Base-by-base conservation (phyloP, 1,140 invertebrate species). In the Brachionus asplanchnoidis region DNA sequence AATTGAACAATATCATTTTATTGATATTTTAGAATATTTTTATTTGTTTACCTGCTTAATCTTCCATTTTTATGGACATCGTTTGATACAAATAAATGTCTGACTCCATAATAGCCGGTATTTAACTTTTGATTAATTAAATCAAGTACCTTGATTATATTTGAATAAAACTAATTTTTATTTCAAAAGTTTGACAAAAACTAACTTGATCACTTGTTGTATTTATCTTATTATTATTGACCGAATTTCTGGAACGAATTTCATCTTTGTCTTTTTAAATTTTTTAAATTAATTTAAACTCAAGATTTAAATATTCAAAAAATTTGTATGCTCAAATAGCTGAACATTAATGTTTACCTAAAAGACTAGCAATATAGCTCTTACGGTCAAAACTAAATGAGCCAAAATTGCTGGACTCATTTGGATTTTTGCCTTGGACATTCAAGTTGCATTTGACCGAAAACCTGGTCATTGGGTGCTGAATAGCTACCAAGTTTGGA, bases 91-190 rank as follows among this genome's bases (percentile, higher is more conserved):
- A 84, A 84, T 26, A 84, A 46, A 70, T 84, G 82, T 8, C 20
- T 68, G 1, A 84, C 82, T 7, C 82, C 82, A 73, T 84, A 56
- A 26, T 68, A 46, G 3, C 65, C 82, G 2, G 65, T 84, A 17
- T 73, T 68, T 32, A 84, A 11, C 23, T 68, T 84, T 44, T 68
- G 28, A 70, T 84, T 53, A 20, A 84, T 68, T 17, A 84, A 84
- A 32, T 53, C 46, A 68, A 84, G 12, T 6, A 84, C 56, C 66
- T 83, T 26, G 11, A 60, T 0, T 2, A 23, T 73, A 73, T 23
- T 73, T 46, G 9, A 46, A 17, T 7, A 11, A 8, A n/a, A 0
- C 8, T 6, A 32, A 70, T 70, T 40, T 73, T 46, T 8, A 73
- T 14, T 26, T 17, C 9, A 23, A 46, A 73, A 46, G 0, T 46